Conservation (phyloP, 2,797 vertebrate species). For the Pelodytes ibericus region DNA sequence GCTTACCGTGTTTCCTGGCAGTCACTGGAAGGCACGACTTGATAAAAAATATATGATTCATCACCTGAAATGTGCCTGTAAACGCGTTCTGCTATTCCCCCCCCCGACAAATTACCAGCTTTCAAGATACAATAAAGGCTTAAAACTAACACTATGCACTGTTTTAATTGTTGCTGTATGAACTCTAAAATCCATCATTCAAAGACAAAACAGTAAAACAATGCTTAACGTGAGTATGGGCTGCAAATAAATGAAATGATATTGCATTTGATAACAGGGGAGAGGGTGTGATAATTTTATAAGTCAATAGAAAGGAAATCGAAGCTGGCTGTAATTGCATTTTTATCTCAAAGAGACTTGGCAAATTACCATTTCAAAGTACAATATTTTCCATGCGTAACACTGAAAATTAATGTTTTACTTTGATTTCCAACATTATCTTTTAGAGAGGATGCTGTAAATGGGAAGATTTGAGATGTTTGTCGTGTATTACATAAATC, state of each 20-base stretch:
- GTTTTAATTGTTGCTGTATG: constrained; percentile 34
- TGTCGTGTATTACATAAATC: constrained; percentile 41
- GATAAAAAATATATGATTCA: constrained; percentile 12
- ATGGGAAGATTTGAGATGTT: constrained; percentile 35
- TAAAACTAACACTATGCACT: constrained; percentile 1
- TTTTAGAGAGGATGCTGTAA: constrained; percentile 25
- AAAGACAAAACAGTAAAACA: constrained; percentile 36
- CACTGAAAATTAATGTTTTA: constrained; percentile 29
- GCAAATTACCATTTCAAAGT: constrained; percentile 53
- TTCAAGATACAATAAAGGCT: neutral
- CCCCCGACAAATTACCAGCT: constrained; percentile 23
- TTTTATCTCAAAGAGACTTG: constrained; percentile 48
- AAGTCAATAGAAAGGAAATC: constrained; percentile 36
- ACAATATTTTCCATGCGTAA: constrained; percentile 33
- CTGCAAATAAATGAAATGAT: constrained; percentile 51
- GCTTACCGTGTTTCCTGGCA: neutral
- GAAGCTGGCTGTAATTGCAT: constrained; percentile 51
- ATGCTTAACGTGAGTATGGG: constrained; percentile 11
- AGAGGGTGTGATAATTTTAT: constrained; percentile 45
- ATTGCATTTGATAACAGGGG: constrained; percentile 40
- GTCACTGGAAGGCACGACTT: neutral
- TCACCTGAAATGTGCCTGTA: constrained; percentile 15
- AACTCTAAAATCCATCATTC: constrained; percentile 28
- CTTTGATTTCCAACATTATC: constrained; percentile 49
- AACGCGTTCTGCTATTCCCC: constrained; percentile 12